phyloP scores from a whole-genome alignment of 2,797 vertebrate genomes.

The Cirrhinus mrigala region DNA sequence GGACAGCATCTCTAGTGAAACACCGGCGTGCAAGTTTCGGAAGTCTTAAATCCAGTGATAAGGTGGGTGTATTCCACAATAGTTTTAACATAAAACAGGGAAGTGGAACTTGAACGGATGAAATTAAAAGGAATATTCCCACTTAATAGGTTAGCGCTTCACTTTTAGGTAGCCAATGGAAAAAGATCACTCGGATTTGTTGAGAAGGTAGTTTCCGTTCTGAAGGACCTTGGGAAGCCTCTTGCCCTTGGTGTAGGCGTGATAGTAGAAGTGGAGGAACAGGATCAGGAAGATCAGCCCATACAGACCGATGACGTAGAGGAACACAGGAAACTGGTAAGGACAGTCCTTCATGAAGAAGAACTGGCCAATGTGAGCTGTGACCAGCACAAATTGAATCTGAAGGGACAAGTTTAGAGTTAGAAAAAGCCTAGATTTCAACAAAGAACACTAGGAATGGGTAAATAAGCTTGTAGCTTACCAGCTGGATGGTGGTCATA shows the following conservation, averaged over 20 bases:
- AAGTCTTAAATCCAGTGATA: conserved; percentile 50
- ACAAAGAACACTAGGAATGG: neutral
- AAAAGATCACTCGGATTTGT: conserved; percentile 46
- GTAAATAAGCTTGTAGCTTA: conserved; percentile 67
- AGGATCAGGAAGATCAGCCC: conserved; percentile 82
- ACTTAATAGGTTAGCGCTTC: conserved; percentile 41
- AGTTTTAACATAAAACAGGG: conserved; percentile 63
- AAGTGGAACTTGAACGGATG: conserved; percentile 51
- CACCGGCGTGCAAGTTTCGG: conserved; percentile 46
- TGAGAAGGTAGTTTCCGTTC: conserved; percentile 39
- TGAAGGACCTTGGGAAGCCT: conserved; percentile 77
- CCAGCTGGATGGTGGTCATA: conserved; percentile 87
- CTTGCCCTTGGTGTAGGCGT: conserved; percentile 85
- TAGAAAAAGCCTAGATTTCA: neutral
- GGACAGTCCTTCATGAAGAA: conserved; percentile 85
- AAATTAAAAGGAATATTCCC: conserved; percentile 55
- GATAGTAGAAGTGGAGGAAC: conserved; percentile 88
- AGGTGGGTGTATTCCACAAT: conserved; percentile 51
- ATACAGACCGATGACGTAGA: conserved; percentile 83
- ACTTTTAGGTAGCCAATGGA: neutral
- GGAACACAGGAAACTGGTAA: conserved; percentile 84
- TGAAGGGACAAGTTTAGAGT: conserved; percentile 54
- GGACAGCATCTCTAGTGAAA: conserved; percentile 46
- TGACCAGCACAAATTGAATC: conserved; percentile 85
- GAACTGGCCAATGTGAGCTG: conserved; percentile 81